phyloP scores from a whole-genome alignment of 1,140 invertebrate genomes.

The Oedothorax gibbosus region DNA sequence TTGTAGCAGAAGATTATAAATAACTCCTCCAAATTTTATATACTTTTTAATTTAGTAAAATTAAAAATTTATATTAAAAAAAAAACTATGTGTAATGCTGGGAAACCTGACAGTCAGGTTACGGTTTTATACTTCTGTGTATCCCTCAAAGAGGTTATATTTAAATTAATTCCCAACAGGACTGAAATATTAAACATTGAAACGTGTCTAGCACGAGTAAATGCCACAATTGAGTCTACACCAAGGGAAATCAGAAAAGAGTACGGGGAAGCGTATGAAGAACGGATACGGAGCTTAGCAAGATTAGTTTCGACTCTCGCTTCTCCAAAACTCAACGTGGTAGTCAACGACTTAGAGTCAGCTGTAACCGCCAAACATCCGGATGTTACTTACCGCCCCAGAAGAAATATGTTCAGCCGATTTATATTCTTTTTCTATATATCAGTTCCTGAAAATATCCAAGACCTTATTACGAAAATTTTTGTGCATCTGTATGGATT shows the following conservation, averaged over 20 bases:
- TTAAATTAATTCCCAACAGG: neutral
- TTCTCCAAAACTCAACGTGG: neutral
- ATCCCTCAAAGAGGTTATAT: neutral
- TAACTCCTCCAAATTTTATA: no score
- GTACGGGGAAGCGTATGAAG: neutral
- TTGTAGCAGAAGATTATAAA: no score
- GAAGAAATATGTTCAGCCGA: neutral
- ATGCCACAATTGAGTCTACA: neutral
- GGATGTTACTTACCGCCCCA: conserved; percentile 1
- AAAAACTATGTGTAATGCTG: no score
- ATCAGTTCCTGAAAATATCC: neutral
- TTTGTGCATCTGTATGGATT: no score
- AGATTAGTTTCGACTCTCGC: neutral
- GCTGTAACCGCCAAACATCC: conserved; percentile 4
- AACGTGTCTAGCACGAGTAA: neutral
- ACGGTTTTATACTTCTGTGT: neutral
- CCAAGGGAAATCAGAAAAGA: neutral
- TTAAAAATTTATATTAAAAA: no score
- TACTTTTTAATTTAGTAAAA: no score
- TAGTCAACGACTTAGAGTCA: conserved; percentile 2
- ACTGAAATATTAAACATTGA: neutral
- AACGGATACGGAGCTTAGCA: neutral
- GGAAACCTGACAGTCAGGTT: neutral
- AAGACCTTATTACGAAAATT: neutral
- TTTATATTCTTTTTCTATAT: neutral